A percentile compares a stretch with the other conserved stretches of the same genome.
Evolutionary conservation across 2,888 invertebrate genomes (phyloP).

Genomic region (Lomographa bimaculata): DNA sequence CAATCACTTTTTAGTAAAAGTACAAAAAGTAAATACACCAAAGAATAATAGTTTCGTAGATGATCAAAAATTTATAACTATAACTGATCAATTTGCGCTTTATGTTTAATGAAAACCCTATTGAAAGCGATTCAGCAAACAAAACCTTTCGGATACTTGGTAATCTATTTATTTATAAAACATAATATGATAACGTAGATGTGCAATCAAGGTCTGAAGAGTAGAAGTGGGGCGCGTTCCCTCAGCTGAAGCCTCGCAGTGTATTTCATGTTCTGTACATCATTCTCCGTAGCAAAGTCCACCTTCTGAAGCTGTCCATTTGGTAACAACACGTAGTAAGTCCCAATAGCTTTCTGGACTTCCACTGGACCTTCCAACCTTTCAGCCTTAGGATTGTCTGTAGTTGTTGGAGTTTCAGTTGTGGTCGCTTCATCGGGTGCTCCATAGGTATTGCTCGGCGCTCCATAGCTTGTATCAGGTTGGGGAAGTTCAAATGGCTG

Average conservation of each 20-base stretch:
- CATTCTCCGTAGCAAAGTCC: conserved; percentile 78
- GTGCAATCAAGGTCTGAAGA: conserved; percentile 58
- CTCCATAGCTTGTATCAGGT: conserved; percentile 59
- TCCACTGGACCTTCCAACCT: conserved; percentile 65
- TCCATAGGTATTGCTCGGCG: conserved; percentile 57
- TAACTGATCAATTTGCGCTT: too few relatives aligned
- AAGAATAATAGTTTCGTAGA: too few relatives aligned
- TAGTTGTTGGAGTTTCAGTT: conserved; percentile 56
- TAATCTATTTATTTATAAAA: too few relatives aligned
- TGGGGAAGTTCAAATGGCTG: conserved; percentile 66
- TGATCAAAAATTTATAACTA: too few relatives aligned
- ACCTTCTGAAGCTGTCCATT: conserved; percentile 85
- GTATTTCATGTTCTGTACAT: conserved; percentile 83
- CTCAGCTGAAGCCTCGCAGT: conserved; percentile 82
- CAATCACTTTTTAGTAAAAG: too few relatives aligned
- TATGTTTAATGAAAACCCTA: too few relatives aligned
- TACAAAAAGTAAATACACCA: too few relatives aligned
- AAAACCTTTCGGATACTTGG: too few relatives aligned
- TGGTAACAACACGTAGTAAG: conserved; percentile 86
- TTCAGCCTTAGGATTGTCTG: conserved; percentile 66
- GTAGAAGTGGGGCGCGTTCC: conserved; percentile 59
- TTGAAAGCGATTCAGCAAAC: too few relatives aligned
- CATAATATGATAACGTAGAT: too few relatives aligned
- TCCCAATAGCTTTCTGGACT: conserved; percentile 78
- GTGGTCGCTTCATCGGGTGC: conserved; percentile 61